These are phyloP conservation scores for Antitype chi DNA, from an alignment of 2,888 invertebrate species.

Conservation along the genomic window DNA sequence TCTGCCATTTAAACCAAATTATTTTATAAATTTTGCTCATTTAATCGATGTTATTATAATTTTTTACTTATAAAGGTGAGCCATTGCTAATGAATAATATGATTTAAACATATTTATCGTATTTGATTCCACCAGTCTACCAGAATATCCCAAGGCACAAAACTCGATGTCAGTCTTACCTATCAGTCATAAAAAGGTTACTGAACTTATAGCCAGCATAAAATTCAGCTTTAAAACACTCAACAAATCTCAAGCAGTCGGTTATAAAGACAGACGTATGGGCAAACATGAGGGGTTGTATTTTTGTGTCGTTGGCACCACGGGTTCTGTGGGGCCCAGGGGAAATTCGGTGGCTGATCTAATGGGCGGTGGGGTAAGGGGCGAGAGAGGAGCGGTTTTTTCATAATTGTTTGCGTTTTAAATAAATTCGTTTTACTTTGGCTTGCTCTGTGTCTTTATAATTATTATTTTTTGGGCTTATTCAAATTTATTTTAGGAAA, in stretches of 20 bases:
- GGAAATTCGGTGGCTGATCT: conserved; percentile 78
- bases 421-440: conserved; percentile 15
- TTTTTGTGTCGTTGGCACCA: conserved; percentile 68
- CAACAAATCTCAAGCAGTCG: conserved; percentile 35
- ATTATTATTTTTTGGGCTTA: background rate
- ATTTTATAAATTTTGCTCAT: no score
- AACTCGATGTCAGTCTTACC: background rate
- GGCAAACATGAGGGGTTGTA: conserved; percentile 63
- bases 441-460: background rate
- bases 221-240: conserved; percentile 29
- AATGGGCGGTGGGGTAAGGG: conserved; percentile 64
- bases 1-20: no score
- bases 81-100: no score
- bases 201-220: conserved; percentile 10
- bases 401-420: conserved; percentile 24
- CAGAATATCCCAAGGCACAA: background rate
- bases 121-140: background rate
- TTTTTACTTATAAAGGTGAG: no score
- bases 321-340: conserved; percentile 67
- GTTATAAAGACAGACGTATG: conserved; percentile 48
- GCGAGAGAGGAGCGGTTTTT: conserved; percentile 53
- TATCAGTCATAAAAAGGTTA: conserved; percentile 20
- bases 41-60: no score
- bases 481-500: no score
- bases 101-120: no score